Evolutionary conservation across 2,113 vertebrate species (phyloP).

Genomic region (Macquaria ambigua): DNA sequence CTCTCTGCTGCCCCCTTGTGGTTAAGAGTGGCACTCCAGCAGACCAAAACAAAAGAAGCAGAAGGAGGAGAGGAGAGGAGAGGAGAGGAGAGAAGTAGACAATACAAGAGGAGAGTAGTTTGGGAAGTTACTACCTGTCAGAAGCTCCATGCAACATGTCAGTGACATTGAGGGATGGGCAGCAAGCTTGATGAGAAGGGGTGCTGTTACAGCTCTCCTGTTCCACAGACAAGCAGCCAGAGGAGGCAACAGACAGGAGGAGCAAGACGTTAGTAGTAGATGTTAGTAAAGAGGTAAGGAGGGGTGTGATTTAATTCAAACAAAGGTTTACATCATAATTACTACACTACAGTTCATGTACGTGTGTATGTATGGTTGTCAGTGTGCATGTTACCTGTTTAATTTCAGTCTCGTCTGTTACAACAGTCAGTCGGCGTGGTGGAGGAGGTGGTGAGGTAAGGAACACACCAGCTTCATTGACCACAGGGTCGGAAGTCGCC

Average conservation of each 20-base stretch:
- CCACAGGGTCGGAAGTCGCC: conserved; percentile 41
- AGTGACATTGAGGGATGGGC: conserved; percentile 82
- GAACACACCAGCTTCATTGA: conserved; percentile 50
- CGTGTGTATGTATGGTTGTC: conserved; percentile 11
- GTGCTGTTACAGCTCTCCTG: conserved; percentile 84
- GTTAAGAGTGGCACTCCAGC: conserved; percentile 35
- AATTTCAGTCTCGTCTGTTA: conserved; percentile 55
- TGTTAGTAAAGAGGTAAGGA: conserved; percentile 53
- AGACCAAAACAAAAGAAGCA: conserved; percentile 9
- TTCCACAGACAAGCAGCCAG: conserved; percentile 58
- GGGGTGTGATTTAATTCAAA: conserved; percentile 2
- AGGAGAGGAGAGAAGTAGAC: not conserved
- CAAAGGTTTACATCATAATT: not conserved
- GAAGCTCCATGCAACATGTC: conserved; percentile 83
- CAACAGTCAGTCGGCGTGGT: conserved; percentile 60
- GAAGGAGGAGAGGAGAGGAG: not conserved
- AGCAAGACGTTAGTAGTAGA: conserved; percentile 55
- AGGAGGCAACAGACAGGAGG: conserved; percentile 46
- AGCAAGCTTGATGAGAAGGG: conserved; percentile 83
- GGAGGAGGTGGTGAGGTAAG: conserved; percentile 59
- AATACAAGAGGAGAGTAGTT: conserved; percentile 24
- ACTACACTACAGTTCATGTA: not conserved
- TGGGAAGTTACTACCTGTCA: conserved; percentile 75
- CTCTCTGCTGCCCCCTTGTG: conserved; percentile 81
- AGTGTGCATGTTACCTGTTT: conserved; percentile 55